Evolutionary conservation across 1,140 invertebrate species (phyloP).

Genomic region (Pseudoatta argentina): DNA sequence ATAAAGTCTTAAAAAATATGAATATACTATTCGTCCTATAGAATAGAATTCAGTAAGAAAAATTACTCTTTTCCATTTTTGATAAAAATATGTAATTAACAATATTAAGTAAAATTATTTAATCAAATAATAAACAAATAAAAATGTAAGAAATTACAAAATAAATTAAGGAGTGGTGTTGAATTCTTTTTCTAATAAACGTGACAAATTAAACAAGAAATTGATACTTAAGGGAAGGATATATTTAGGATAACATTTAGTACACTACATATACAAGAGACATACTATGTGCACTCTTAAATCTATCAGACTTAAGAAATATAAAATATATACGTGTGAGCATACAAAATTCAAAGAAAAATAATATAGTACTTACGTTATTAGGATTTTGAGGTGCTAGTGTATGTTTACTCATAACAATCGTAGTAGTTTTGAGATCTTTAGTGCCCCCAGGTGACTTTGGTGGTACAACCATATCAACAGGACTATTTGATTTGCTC

Average conservation of each 20-base stretch:
- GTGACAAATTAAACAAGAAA: conserved; percentile 9
- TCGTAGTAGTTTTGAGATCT: conserved; percentile 95
- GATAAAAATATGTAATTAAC: background rate
- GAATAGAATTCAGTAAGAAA: background rate
- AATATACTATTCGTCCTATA: background rate
- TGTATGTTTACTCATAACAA: conserved; percentile 97
- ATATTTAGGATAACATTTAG: background rate
- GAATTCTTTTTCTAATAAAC: background rate
- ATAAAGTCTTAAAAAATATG: conserved; percentile 15
- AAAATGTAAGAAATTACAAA: background rate
- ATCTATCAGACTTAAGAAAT: conserved; percentile 17
- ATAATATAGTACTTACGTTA: conserved; percentile 86
- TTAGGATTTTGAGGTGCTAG: conserved; percentile 88
- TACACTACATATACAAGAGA: background rate
- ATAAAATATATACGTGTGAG: conserved; percentile 21
- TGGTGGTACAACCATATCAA: conserved; percentile 89
- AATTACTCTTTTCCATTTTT: background rate
- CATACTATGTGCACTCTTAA: background rate
- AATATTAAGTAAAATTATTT: background rate
- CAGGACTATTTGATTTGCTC: conserved; percentile 86
- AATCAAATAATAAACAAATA: background rate
- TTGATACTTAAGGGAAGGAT: background rate
- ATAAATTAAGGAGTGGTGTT: background rate
- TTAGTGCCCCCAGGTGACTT: conserved; percentile 92
- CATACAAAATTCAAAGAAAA: conserved; percentile 28